phyloP scores from a whole-genome alignment of 1,140 invertebrate species.

The Sesamia nonagrioides region DNA sequence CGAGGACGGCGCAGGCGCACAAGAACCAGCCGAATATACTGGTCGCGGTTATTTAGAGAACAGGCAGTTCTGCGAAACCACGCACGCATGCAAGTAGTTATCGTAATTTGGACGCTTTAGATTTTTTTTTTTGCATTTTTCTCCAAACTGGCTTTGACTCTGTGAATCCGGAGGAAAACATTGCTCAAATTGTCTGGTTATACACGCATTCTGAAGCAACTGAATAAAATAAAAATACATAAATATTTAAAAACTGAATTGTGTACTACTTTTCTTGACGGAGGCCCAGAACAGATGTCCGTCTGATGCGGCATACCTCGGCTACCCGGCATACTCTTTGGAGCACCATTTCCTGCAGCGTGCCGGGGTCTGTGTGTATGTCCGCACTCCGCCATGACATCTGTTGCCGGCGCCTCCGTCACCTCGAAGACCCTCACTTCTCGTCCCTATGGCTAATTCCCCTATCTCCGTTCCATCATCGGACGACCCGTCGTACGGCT shows the following conservation, averaged over 20 bases:
- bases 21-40: constrained; percentile 74
- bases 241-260: constrained; percentile 15
- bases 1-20: constrained; percentile 68
- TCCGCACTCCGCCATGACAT: too few species aligned
- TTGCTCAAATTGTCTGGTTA: constrained; percentile 18
- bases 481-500: too few species aligned
- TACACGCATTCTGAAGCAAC: not conserved
- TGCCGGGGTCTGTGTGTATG: too few species aligned
- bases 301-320: too few species aligned
- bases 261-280: too few species aligned
- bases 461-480: too few species aligned
- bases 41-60: constrained; percentile 77
- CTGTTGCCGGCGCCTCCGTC: too few species aligned
- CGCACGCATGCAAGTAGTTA: constrained; percentile 74
- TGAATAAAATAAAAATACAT: not conserved
- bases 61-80: constrained; percentile 78
- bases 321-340: too few species aligned
- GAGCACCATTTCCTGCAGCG: too few species aligned
- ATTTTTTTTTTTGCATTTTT: constrained; percentile 68
- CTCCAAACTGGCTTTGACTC: constrained; percentile 54
- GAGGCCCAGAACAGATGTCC: too few species aligned
- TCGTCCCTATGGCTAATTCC: too few species aligned
- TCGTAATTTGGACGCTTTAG: constrained; percentile 68
- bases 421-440: too few species aligned
- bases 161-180: constrained; percentile 43